Percentiles rank a stretch among this genome's conserved stretches.
Evolutionary conservation across 2,797 vertebrate species (phyloP).

Genomic region (Oophaga sylvatica): DNA sequence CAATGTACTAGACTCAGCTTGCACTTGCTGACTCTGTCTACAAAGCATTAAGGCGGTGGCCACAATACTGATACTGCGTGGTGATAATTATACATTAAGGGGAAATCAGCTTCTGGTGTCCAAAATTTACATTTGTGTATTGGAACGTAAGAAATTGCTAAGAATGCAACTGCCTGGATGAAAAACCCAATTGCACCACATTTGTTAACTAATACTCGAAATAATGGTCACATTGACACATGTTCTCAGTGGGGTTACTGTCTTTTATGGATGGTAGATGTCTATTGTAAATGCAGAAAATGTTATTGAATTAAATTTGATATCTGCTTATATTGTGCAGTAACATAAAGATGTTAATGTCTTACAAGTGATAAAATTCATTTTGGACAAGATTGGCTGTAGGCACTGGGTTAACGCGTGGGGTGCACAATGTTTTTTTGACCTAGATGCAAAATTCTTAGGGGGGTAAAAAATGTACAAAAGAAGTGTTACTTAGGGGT

Average conservation of each 20-base stretch:
- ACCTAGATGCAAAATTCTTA: too few relatives aligned
- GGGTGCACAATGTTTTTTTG: too few relatives aligned
- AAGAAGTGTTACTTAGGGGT: too few relatives aligned
- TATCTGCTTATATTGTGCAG: neutral
- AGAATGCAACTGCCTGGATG: neutral
- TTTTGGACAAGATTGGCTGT: neutral
- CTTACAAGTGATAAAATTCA: neutral
- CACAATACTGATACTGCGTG: too few relatives aligned
- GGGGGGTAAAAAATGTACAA: too few relatives aligned
- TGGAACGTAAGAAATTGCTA: slow-evolving; percentile 33
- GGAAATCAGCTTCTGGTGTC: slow-evolving; percentile 15
- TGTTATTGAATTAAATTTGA: neutral
- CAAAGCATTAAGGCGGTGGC: neutral
- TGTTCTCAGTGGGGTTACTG: neutral
- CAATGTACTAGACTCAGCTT: neutral
- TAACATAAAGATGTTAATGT: neutral
- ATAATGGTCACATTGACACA: slow-evolving; percentile 10
- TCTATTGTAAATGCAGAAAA: neutral
- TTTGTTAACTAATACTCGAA: neutral
- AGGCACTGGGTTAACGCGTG: too few relatives aligned
- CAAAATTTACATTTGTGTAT: slow-evolving; percentile 35
- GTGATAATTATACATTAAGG: slow-evolving; percentile 18
- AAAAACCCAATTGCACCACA: slow-evolving; percentile 9
- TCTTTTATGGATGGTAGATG: neutral
- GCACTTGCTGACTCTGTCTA: too few relatives aligned